Evolutionary conservation across 2,888 invertebrate genomes (phyloP), one percentile per base, ranked within the genome.

Genomic region (Carterocephalus palaemon): DNA sequence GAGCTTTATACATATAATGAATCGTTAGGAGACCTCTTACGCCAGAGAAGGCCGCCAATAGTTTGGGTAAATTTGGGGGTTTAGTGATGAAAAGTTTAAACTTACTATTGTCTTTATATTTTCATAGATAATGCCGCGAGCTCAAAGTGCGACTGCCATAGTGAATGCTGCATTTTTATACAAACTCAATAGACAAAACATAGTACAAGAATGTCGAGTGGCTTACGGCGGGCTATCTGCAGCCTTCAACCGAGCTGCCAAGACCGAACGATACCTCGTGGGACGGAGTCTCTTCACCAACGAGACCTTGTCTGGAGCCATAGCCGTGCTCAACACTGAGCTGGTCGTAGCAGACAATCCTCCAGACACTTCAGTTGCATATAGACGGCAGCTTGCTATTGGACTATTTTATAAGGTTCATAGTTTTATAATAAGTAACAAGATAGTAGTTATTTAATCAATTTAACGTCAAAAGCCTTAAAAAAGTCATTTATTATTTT

Each of bases 81-180:
- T n/a, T n/a, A n/a, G n/a, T n/a, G n/a, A n/a, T n/a, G n/a, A n/a
- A n/a, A n/a, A n/a, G n/a, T n/a, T n/a, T n/a, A n/a, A n/a, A n/a
- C n/a, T n/a, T n/a, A n/a, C n/a, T n/a, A n/a, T 28, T 2, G 12
- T 28, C 12, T 28, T 13, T 28, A n/a, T n/a, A n/a, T 28, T 15
- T 32, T 69, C 62, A n/a, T 60, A 94, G 93, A 90, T 93, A 34
- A 92, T 91, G 89, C 90, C 91, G 0, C 80, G 92, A 46, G 88
- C 90, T 1, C 92, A 92, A 77, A 93, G 92, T 61, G 90, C 92
- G 0, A 92, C 92, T 58, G 93, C 93, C 0, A 88, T 91, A 46
- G 90, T 94, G 0, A 92, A 93, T 60, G 92, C 92, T 7, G 94
- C 90, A 4, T 93, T 94, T 62, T 66, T 91, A 0, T 88, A 91